Evolutionary conservation across 2,113 vertebrate genomes (phyloP).

Genomic region (Sialia sialis): DNA sequence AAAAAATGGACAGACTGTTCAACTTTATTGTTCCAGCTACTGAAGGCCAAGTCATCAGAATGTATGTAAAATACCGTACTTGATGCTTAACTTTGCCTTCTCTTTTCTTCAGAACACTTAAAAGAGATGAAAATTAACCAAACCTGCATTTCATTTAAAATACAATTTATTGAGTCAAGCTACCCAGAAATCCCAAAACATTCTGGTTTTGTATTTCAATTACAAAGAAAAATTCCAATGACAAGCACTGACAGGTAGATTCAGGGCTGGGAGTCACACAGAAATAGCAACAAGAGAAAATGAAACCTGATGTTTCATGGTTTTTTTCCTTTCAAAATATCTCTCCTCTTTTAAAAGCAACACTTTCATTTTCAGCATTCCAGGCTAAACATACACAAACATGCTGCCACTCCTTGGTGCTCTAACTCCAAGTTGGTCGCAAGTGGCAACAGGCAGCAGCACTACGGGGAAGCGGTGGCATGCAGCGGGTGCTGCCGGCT

Average conservation of each 20-base stretch:
- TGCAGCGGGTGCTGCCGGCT: background rate
- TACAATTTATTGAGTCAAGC: background rate
- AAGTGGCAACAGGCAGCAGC: background rate
- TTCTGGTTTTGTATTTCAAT: background rate
- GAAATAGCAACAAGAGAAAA: background rate
- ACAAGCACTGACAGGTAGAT: background rate
- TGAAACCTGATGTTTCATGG: rapidly evolving
- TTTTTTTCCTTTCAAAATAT: background rate
- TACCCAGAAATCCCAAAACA: background rate
- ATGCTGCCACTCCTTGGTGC: rapidly evolving
- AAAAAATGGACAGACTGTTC: background rate
- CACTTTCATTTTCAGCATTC: background rate
- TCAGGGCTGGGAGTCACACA: rapidly evolving
- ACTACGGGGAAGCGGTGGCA: rapidly evolving
- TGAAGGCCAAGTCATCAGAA: background rate
- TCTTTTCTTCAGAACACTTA: background rate
- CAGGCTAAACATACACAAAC: background rate
- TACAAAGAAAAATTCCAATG: background rate
- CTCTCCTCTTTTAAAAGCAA: background rate
- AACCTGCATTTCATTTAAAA: background rate
- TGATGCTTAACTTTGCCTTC: background rate
- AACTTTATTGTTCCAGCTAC: background rate
- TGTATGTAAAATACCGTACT: background rate
- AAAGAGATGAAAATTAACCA: background rate
- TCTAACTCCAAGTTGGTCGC: background rate